Conservation (phyloP, 2,113 vertebrate genomes). For the Sinocyclocheilus anshuiensis region DNA sequence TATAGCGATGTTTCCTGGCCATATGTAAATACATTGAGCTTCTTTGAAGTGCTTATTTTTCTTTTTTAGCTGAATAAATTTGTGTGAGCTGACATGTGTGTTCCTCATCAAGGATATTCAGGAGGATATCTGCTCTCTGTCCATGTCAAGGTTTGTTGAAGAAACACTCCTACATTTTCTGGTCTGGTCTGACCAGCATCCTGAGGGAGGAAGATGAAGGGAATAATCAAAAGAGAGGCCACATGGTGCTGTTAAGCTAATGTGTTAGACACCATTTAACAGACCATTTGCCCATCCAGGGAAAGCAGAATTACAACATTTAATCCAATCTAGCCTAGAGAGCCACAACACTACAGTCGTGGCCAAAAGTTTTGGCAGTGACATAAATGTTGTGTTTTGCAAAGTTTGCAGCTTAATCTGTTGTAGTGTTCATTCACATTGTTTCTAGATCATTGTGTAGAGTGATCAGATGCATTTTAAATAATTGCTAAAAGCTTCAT, state of each 20-base stretch:
- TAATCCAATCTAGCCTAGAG: slow-evolving; percentile 37
- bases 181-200: background rate
- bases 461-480: too few relatives aligned
- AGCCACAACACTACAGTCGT: slow-evolving; percentile 2
- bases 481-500: too few relatives aligned
- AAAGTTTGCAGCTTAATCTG: too few relatives aligned
- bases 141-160: slow-evolving; percentile 22
- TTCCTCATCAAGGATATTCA: slow-evolving; percentile 1
- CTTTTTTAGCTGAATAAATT: background rate
- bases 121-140: slow-evolving; percentile 30
- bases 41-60: slow-evolving; percentile 23
- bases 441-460: too few relatives aligned
- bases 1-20: background rate
- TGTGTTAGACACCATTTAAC: slow-evolving; percentile 50
- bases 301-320: slow-evolving; percentile 34
- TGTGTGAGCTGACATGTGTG: background rate
- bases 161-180: slow-evolving; percentile 2
- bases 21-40: background rate
- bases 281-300: slow-evolving; percentile 38
- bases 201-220: slow-evolving; percentile 7
- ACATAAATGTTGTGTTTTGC: too few relatives aligned
- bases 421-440: too few relatives aligned
- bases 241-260: slow-evolving; percentile 28
- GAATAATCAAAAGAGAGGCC: background rate
- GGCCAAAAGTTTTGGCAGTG: too few relatives aligned